phyloP scores from a whole-genome alignment of 1,140 invertebrate species.

The Aphis gossypii region DNA sequence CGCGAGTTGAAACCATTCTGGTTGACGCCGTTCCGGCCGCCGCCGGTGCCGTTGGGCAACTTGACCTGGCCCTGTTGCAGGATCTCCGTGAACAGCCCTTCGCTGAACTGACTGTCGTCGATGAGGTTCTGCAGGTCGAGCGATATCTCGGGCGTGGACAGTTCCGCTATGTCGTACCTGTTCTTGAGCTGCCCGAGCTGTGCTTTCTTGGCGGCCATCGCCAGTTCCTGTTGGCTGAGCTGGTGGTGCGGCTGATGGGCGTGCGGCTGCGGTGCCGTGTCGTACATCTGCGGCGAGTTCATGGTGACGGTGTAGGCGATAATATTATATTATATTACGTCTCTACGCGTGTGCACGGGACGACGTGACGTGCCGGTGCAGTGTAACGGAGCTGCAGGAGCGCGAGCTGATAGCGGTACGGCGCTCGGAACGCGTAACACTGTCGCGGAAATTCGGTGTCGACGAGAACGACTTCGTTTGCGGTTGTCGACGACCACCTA shows the following conservation, averaged over 20 bases:
- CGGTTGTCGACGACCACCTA: not conserved
- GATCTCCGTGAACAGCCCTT: constrained; percentile 82
- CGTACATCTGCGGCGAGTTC: constrained; percentile 62
- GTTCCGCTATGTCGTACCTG: constrained; percentile 77
- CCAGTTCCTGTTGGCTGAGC: constrained; percentile 57
- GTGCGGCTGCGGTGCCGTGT: constrained; percentile 59
- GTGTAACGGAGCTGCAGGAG: not conserved
- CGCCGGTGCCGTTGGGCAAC: constrained; percentile 63
- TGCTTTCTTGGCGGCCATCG: constrained; percentile 60
- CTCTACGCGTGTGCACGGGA: not conserved
- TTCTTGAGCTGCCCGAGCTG: constrained; percentile 61
- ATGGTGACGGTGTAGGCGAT: constrained; percentile 27
- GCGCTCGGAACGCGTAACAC: constrained; percentile 16
- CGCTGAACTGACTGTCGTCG: constrained; percentile 84
- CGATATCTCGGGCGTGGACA: constrained; percentile 88
- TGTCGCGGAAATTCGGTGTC: not conserved
- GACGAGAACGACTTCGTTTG: not conserved
- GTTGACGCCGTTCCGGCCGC: constrained; percentile 64
- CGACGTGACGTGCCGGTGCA: not conserved
- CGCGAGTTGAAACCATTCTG: constrained; percentile 66
- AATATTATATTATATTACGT: no score
- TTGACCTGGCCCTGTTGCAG: constrained; percentile 68
- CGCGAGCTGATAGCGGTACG: not conserved
- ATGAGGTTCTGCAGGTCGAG: constrained; percentile 87
- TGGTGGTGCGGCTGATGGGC: constrained; percentile 51